These are phyloP conservation scores for Drosophila yooni DNA, from an alignment of 2,888 invertebrate species.

Conservation along the genomic window DNA sequence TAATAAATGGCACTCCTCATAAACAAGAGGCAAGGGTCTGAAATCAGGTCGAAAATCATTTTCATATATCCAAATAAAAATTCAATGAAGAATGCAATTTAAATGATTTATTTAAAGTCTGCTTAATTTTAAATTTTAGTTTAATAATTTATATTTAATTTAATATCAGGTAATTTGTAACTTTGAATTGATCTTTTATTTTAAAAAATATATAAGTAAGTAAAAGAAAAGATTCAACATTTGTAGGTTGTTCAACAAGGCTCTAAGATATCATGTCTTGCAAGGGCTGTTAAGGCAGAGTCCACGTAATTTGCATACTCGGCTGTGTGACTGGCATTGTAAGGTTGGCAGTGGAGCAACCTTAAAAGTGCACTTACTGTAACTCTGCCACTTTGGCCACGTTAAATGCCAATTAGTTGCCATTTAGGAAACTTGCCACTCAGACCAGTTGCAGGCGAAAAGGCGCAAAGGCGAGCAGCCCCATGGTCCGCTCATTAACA, in stretches of 20 bases:
- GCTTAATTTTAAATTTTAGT: not conserved
- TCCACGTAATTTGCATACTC: conserved; percentile 57
- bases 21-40: too few relatives aligned
- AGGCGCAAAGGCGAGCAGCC: not conserved
- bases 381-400: conserved; percentile 50
- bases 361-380: conserved; percentile 61
- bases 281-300: conserved; percentile 5
- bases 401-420: conserved; percentile 76
- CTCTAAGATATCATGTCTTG: conserved; percentile 40
- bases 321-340: conserved; percentile 15
- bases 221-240: not conserved
- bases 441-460: conserved; percentile 5
- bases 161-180: not conserved
- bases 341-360: conserved; percentile 29
- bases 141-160: not conserved
- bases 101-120: not conserved
- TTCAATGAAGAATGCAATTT: rapidly evolving
- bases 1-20: not conserved
- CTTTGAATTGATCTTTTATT: not conserved
- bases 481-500: conserved; percentile 65
- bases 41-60: not conserved
- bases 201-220: not conserved
- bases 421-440: conserved; percentile 55
- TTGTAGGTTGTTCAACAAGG: not conserved
- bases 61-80: not conserved